Percentiles rank a stretch among this genome's conserved stretches.
phyloP scores from a whole-genome alignment of 1,140 invertebrate species.

The Matsumurasca onukii region DNA sequence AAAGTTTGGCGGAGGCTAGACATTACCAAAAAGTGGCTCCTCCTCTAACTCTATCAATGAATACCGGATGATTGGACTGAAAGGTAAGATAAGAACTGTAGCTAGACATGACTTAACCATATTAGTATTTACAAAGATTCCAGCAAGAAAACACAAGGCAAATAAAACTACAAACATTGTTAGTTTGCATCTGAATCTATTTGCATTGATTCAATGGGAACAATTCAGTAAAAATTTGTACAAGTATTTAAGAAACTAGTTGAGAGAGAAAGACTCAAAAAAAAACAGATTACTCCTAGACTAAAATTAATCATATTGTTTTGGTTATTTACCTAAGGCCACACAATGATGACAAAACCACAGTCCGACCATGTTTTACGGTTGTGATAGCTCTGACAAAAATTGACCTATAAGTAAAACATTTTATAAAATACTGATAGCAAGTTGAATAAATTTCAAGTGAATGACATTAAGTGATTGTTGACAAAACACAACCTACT shows the following conservation, averaged over 20 bases:
- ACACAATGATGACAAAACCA: conserved; percentile 7
- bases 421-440: background rate
- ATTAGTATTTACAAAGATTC: no score
- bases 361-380: no score
- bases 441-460: background rate
- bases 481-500: background rate
- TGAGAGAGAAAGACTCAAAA: conserved; percentile 3
- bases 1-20: no score
- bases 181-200: conserved; percentile 12
- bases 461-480: background rate
- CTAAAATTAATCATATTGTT: conserved; percentile 24
- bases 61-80: no score
- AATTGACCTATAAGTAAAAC: background rate
- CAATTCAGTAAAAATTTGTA: conserved; percentile 27
- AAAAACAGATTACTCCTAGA: no score
- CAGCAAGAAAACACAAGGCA: no score
- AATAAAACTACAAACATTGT: background rate
- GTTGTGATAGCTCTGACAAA: no score
- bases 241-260: conserved; percentile 20
- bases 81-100: no score
- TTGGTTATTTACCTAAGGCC: conserved; percentile 26
- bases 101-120: no score
- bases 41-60: no score
- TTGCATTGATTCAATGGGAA: background rate
- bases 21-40: no score